Evolutionary conservation across 1,140 invertebrate genomes (phyloP).

Genomic region (Neodiprion fabricii): DNA sequence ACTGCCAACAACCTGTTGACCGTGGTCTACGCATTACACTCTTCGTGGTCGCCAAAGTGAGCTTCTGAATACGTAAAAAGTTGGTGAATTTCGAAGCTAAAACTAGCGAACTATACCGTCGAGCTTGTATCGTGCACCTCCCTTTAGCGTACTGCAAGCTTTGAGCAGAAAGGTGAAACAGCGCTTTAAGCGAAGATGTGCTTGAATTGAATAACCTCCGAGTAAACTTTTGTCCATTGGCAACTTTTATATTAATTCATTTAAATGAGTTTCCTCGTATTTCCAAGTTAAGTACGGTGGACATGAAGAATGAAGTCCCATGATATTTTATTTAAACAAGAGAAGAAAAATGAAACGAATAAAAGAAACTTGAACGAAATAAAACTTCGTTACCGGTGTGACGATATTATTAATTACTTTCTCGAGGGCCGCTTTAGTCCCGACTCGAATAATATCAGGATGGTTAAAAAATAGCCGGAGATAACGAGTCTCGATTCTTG

Average conservation of each 20-base stretch:
- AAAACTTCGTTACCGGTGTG: no score
- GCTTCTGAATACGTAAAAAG: neutral
- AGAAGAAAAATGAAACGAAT: neutral
- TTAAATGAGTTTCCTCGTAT: neutral
- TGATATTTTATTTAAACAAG: neutral
- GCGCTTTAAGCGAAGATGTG: no score
- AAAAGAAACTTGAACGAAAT: no score
- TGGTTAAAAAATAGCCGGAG: no score
- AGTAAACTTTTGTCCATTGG: neutral
- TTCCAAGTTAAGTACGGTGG: neutral
- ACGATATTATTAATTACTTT: no score
- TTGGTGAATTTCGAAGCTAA: neutral
- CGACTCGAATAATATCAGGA: no score
- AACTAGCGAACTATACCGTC: neutral
- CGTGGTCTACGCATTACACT: neutral
- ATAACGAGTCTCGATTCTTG: no score
- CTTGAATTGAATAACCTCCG: neutral
- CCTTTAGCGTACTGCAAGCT: neutral
- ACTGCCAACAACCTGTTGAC: neutral
- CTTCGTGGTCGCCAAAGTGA: neutral
- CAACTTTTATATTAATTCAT: slow-evolving; percentile 2
- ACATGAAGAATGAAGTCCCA: neutral
- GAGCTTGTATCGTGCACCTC: neutral
- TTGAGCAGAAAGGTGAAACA: neutral
- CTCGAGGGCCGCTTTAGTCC: no score